Evolutionary conservation across 2,113 vertebrate species (phyloP).

Genomic region (Myotis davidii): DNA sequence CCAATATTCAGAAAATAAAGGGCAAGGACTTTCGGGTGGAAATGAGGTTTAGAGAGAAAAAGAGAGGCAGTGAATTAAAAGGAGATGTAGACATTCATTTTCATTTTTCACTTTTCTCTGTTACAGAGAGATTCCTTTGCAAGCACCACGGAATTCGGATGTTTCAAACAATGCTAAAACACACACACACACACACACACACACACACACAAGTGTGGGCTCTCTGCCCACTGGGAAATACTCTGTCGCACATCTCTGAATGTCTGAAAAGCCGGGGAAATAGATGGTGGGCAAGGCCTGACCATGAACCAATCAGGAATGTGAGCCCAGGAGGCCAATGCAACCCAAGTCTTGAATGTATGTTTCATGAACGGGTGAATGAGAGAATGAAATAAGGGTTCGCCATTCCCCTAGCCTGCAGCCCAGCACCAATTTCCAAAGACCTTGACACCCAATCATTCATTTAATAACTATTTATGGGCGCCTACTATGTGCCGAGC

Average conservation of each 20-base stretch:
- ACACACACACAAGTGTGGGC: background rate
- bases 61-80: background rate
- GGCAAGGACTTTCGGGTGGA: slow-evolving; percentile 47
- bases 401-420: background rate
- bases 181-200: background rate
- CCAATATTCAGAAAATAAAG: slow-evolving; percentile 59
- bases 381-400: background rate
- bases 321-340: background rate
- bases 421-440: background rate
- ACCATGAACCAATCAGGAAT: background rate
- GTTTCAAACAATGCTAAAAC: background rate
- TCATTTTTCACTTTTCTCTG: background rate
- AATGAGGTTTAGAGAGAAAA: slow-evolving; percentile 5
- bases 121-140: background rate
- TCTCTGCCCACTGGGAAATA: background rate
- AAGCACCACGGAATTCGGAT: background rate
- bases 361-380: background rate
- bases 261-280: background rate
- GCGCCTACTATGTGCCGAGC: background rate
- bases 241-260: background rate
- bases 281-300: background rate
- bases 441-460: background rate
- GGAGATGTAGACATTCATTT: background rate
- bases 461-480: background rate
- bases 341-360: background rate